Base-by-base conservation (phyloP, 2,113 vertebrate genomes). In the Ochotona curzoniae region DNA sequence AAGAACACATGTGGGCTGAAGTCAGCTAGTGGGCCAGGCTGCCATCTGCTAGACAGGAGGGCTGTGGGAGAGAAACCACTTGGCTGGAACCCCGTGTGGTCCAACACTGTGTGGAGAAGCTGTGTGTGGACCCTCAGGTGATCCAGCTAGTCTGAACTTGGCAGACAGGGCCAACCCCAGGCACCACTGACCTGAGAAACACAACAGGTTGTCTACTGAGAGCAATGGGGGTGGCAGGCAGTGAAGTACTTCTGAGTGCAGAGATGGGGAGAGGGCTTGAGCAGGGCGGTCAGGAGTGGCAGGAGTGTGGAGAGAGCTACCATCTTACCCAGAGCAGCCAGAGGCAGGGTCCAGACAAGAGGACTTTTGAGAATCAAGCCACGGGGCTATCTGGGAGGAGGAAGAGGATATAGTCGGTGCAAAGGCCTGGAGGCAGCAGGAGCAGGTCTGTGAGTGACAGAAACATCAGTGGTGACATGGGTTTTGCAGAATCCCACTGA, bases 391-490 rank as follows among this genome's bases (percentile, higher is more conserved):
- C 8, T 7, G 5, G 51, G 35, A 17, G 74, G 85, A n/a, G 64
- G 54, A 3, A 63, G 47, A 0, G 1, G 38, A 47, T 17, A 26
- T 1, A 73, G 89, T 26, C 38, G 21, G 44, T 23, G 11, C 54
- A 60, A 86, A 91, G 35, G 69, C 20, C 61, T 26, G 1, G 11
- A 20, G 61, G 81, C 69, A 63, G 60, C 57, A 35, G 61, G 23
- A 47, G 26, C 18, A 10, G 0, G 38, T 5, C 44, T 6, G 26
- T 1, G 23, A 13, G 18, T 79, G 17, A 20, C 0, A 32, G n/a
- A 51, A 38, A 75, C 0, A 26, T 0, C 0, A 0, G 13, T 23
- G 38, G 90, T 74, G 35, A 61, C 0, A 26, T 18, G 21, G 0
- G 1, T 47, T 51, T n/a, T 74, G 69, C 20, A 28, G 64, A 26